Percentiles rank a stretch among this genome's conserved stretches.
Evolutionary conservation across 1,140 invertebrate species (phyloP).

Genomic region (Vollenhovia emeryi): DNA sequence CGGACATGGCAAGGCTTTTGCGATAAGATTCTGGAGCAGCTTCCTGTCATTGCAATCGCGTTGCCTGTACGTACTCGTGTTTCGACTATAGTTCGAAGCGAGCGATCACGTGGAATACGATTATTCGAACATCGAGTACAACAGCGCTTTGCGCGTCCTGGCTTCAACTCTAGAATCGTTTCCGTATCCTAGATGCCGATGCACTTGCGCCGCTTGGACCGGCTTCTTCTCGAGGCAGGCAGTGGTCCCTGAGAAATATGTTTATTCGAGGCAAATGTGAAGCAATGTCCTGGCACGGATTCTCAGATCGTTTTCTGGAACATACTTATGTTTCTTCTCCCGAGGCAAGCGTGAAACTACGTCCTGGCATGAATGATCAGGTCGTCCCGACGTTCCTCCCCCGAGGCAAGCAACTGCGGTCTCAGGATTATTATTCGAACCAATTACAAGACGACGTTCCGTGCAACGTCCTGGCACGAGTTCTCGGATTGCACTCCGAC

Average conservation of each 20-base stretch:
- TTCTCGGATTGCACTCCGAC: no score
- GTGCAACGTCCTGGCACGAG: no score
- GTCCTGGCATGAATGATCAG: no score
- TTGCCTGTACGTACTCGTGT: not conserved
- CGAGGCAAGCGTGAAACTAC: not conserved
- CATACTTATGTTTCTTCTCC: not conserved
- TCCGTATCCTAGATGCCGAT: not conserved
- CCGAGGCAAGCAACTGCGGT: not conserved
- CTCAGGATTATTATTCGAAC: no score
- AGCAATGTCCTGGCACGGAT: not conserved
- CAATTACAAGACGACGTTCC: no score
- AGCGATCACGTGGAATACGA: not conserved
- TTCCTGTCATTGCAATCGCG: not conserved
- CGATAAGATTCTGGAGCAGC: not conserved
- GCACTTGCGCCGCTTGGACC: not conserved
- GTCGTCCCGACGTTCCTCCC: no score
- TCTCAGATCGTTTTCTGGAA: not conserved
- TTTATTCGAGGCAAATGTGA: not conserved
- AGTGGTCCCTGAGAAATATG: not conserved
- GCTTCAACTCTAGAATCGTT: not conserved
- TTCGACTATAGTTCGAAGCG: not conserved
- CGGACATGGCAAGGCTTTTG: not conserved
- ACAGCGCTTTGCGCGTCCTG: not conserved
- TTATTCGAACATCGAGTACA: not conserved
- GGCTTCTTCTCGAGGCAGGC: not conserved